These are phyloP conservation scores for Sinonovacula constricta DNA, from an alignment of 1,140 invertebrate species.

Conservation along the genomic window DNA sequence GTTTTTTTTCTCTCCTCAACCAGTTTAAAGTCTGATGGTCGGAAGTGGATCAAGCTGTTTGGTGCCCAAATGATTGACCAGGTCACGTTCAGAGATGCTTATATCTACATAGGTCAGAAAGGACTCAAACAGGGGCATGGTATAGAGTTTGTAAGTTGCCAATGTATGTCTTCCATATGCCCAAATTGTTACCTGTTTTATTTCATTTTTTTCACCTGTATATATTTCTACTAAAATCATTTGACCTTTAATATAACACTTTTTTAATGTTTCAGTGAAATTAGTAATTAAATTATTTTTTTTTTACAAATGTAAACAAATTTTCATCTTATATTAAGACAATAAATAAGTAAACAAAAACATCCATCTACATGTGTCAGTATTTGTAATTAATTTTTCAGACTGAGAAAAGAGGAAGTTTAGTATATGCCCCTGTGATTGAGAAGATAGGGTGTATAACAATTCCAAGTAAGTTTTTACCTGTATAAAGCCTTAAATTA, in stretches of 20 bases:
- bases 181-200: too few relatives aligned
- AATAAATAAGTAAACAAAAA: too few relatives aligned
- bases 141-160: constrained; percentile 80
- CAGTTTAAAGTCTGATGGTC: constrained; percentile 68
- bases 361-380: too few relatives aligned
- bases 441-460: constrained; percentile 70
- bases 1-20: too few relatives aligned
- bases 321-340: too few relatives aligned
- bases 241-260: too few relatives aligned
- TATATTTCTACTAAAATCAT: background rate
- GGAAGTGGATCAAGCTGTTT: constrained; percentile 66
- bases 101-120: constrained; percentile 81
- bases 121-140: constrained; percentile 80
- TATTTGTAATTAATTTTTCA: background rate
- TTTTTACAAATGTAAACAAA: too few relatives aligned
- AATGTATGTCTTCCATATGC: background rate
- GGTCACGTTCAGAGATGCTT: constrained; percentile 80
- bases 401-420: constrained; percentile 45
- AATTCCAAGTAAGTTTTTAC: constrained; percentile 64
- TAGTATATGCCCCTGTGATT: constrained; percentile 58
- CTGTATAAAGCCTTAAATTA: background rate
- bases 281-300: too few relatives aligned
- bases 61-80: constrained; percentile 80
- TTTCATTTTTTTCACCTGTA: background rate
- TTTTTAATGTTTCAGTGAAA: too few relatives aligned